Evolutionary conservation across 2,888 invertebrate genomes (phyloP).

Genomic region (Drosophila incognita): DNA sequence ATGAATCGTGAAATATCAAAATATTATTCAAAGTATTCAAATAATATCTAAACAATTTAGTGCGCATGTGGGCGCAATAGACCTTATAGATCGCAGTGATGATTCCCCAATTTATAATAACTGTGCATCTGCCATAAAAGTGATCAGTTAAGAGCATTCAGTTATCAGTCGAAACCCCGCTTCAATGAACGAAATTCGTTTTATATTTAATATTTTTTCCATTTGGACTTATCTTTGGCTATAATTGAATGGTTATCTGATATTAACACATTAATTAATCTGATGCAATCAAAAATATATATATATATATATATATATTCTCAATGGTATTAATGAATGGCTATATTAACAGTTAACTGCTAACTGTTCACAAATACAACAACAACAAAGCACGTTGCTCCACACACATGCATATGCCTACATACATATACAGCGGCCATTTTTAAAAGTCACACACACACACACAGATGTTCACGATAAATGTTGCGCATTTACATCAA

Average conservation of each 20-base stretch:
- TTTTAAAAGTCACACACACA: conserved; percentile 47
- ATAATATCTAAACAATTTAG: not conserved
- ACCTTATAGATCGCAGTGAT: too few relatives aligned
- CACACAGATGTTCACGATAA: conserved; percentile 15
- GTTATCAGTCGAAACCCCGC: not conserved
- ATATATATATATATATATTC: not conserved
- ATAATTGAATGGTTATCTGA: not conserved
- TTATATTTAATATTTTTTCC: not conserved
- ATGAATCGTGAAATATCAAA: not conserved
- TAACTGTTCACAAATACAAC: not conserved
- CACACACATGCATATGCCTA: conserved; percentile 7
- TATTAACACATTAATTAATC: not conserved
- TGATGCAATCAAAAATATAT: too few relatives aligned
- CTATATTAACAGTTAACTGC: not conserved
- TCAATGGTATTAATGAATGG: not conserved
- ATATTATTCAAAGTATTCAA: not conserved
- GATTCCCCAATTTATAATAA: too few relatives aligned
- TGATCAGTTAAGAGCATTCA: not conserved
- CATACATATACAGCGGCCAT: conserved; percentile 56
- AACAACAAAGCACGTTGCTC: conserved; percentile 3
- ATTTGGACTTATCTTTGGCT: not conserved
- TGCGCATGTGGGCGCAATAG: not conserved
- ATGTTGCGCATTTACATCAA: conserved; percentile 28
- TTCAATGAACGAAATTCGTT: not conserved
- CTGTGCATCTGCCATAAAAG: not conserved